These are phyloP conservation scores for Luidia sarsii DNA, from an alignment of 53 echinoderm and acorn worm genomes.

Conservation along the genomic window DNA sequence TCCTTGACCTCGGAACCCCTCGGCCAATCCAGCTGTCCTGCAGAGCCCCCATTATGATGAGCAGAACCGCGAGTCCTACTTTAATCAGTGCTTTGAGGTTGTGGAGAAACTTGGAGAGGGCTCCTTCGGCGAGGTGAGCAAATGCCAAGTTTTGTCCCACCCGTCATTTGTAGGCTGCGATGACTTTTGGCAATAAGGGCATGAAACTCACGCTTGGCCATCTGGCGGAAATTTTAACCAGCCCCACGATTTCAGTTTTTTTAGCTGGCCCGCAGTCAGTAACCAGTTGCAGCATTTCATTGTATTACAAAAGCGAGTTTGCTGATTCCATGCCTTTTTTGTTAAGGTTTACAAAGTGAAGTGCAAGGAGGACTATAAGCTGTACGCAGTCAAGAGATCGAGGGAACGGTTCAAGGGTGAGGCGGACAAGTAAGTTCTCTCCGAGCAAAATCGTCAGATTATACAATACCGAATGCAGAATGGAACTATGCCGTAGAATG, in stretches of 20 bases:
- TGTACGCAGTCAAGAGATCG: constrained; percentile 93
- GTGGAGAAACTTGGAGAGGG: constrained; percentile 89
- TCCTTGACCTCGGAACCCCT: constrained; percentile 56
- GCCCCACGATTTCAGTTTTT: too few species aligned
- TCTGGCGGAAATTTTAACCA: too few species aligned
- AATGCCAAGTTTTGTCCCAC: too few species aligned
- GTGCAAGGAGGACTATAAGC: constrained; percentile 76
- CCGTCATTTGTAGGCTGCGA: too few species aligned
- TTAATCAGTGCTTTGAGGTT: constrained; percentile 89
- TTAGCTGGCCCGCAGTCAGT: too few species aligned
- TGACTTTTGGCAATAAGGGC: too few species aligned
- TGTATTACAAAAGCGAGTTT: not conserved
- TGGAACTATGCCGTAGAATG: too few species aligned
- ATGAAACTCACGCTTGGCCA: too few species aligned
- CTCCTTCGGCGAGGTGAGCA: constrained; percentile 93
- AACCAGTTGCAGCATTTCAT: too few species aligned
- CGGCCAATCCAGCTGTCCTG: constrained; percentile 70
- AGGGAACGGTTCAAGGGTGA: constrained; percentile 91
- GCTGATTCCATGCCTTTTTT: not conserved
- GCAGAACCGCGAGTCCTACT: constrained; percentile 68
- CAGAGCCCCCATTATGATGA: constrained; percentile 83
- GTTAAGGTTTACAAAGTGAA: constrained; percentile 88
- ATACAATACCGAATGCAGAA: too few species aligned
- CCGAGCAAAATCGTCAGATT: too few species aligned
- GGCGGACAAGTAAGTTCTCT: constrained; percentile 93